A percentile compares a stretch with the other conserved stretches of the same genome.
Evolutionary conservation across 2,888 invertebrate species (phyloP).

Genomic region (Venusia cambrica): DNA sequence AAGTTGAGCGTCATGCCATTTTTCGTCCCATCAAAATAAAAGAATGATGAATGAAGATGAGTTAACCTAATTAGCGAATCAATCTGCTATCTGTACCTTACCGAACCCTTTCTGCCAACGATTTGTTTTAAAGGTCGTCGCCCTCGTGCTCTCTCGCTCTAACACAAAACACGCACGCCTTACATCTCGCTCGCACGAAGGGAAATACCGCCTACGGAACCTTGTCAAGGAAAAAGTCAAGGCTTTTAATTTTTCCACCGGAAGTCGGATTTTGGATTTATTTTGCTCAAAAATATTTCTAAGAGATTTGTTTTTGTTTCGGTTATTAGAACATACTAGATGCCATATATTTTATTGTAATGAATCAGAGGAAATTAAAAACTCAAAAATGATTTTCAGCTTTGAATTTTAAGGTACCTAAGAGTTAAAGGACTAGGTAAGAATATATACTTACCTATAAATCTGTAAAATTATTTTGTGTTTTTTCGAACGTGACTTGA

Average conservation of each 20-base stretch:
- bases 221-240: slow-evolving; percentile 56
- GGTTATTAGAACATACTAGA: too few species aligned
- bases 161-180: slow-evolving; percentile 42
- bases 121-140: slow-evolving; percentile 80
- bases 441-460: too few species aligned
- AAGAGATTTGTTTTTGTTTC: slow-evolving; percentile 8
- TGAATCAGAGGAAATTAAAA: too few species aligned
- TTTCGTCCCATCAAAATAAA: too few species aligned
- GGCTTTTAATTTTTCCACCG: slow-evolving; percentile 64
- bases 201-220: slow-evolving; percentile 65
- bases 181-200: slow-evolving; percentile 55
- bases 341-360: too few species aligned
- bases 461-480: background rate
- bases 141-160: slow-evolving; percentile 59
- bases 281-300: slow-evolving; percentile 17
- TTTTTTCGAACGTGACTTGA: too few species aligned
- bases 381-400: too few species aligned
- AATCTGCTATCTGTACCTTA: slow-evolving; percentile 62
- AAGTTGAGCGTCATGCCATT: too few species aligned
- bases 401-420: too few species aligned
- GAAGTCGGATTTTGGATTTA: slow-evolving; percentile 55
- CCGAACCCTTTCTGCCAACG: slow-evolving; percentile 76
- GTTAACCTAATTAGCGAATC: slow-evolving; percentile 27
- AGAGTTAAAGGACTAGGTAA: too few species aligned
- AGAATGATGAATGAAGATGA: too few species aligned